Evolutionary conservation across 2,888 invertebrate species (phyloP).

Genomic region (Andricus curvator): DNA sequence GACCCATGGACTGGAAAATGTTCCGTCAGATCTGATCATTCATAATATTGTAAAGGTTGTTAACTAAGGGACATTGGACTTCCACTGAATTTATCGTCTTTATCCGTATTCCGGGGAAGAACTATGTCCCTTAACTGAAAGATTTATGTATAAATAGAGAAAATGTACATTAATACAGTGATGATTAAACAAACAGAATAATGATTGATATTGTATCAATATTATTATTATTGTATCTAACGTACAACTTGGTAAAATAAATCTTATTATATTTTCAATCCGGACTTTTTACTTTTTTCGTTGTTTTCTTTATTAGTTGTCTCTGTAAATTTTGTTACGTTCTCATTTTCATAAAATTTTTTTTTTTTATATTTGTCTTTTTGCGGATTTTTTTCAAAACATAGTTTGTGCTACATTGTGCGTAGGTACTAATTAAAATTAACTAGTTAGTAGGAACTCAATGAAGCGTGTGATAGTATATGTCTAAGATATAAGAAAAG

Average conservation of each 20-base stretch:
- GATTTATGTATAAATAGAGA: conserved; percentile 72
- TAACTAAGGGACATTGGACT: conserved; percentile 67
- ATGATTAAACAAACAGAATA: conserved; percentile 68
- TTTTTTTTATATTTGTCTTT: not conserved
- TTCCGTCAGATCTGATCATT: conserved; percentile 61
- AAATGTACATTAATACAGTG: conserved; percentile 75
- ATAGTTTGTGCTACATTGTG: not conserved
- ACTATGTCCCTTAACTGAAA: conserved; percentile 68
- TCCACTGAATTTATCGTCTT: conserved; percentile 51
- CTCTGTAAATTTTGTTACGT: conserved; percentile 24
- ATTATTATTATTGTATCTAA: conserved; percentile 74
- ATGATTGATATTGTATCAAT: conserved; percentile 76
- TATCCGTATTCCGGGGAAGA: conserved; percentile 56
- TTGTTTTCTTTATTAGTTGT: conserved; percentile 26
- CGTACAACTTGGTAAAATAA: conserved; percentile 73
- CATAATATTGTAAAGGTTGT: conserved; percentile 72
- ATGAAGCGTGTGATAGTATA: conserved; percentile 9
- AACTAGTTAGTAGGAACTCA: conserved; percentile 14
- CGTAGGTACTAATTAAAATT: not conserved
- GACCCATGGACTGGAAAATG: conserved; percentile 18
- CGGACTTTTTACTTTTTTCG: conserved; percentile 58
- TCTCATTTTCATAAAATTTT: not conserved
- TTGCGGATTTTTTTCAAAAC: not conserved
- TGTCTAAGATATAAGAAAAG: not conserved
- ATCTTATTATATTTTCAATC: conserved; percentile 76